phyloP scores from a whole-genome alignment of 2,797 vertebrate species.

The Epinephelus coioides region DNA sequence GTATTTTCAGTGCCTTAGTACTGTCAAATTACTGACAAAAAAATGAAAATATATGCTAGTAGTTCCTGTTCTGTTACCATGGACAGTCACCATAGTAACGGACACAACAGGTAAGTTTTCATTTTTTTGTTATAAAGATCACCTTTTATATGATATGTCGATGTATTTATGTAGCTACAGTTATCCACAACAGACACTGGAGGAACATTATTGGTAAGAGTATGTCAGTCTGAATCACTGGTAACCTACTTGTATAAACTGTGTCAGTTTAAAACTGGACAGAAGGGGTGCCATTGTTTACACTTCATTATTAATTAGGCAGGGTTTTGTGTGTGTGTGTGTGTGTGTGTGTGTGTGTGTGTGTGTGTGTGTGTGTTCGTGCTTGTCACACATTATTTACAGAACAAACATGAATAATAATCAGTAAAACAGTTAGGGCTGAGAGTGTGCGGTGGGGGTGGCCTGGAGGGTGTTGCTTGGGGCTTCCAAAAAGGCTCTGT shows the following conservation, averaged over 20 bases:
- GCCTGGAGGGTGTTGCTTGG: neutral
- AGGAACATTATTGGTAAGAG: neutral
- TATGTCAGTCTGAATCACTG: neutral
- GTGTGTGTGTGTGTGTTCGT: neutral
- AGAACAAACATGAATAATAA: neutral
- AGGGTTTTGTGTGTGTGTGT: no score
- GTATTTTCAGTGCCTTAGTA: no score
- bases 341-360: neutral
- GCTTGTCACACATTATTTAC: neutral
- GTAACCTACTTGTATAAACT: neutral
- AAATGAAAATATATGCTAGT: no score
- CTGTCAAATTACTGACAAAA: no score
- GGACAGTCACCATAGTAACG: neutral
- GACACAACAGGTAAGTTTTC: neutral
- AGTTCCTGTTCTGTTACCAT: slow-evolving; percentile 25
- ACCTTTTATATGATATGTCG: neutral
- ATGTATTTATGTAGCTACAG: neutral
- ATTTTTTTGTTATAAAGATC: neutral
- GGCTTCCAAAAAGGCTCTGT: neutral
- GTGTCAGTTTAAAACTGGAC: no score
- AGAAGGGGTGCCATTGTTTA: neutral
- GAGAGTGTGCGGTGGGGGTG: no score
- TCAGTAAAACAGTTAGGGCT: neutral
- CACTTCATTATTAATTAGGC: neutral
- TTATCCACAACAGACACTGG: neutral